Evolutionary conservation across 2,113 vertebrate genomes (phyloP), one percentile per base, ranked within the genome.

Genomic region (Eudyptes chrysolophus): DNA sequence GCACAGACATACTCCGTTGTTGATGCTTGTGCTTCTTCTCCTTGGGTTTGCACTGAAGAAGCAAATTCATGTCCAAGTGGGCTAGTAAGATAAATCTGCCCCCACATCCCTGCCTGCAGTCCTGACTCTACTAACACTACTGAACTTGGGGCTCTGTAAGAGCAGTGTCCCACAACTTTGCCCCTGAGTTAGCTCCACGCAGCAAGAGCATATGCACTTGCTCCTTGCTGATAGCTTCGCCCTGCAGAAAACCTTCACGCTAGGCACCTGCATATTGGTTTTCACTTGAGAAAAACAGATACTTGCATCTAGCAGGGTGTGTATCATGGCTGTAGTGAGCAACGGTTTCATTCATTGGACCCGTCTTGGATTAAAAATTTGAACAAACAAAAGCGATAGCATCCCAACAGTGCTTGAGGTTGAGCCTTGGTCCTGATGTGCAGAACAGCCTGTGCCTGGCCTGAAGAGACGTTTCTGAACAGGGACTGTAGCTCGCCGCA

Each of bases 161-260:
- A 70, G 58, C 49, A 54, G 18, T 15, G n/a, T 80, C 62, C 40
- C 48, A 2, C 19, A 5, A 5, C 80, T 79, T 75, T 1, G 2
- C 18, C 52, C 16, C 36, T 20, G 34, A 27, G 6, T 74, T 75
- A 80, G 38, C 55, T 90, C 71, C 69, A 71, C 14, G 4, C 32
- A 49, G 34, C 34, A 36, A 10, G 48, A 85, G 32, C 5, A 1
- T 18, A 36, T 3, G 1, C 5, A 3, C 16, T 17, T 3, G 0
- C 36, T 80, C 34, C 71, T 54, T 76, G 36, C 44, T 27, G 20
- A 40, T 19, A 71, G 74, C 78, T 71, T 77, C 89, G 52, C 40
- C 27, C 36, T 76, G 57, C 20, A 52, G 74, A 78, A 36, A 54
- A 75, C 34, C 70, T 51, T 89, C 61, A n/a, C 4, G 3, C 21